These are phyloP conservation scores for Scaptomyza hsui DNA, from an alignment of 1,140 invertebrate species.

Conservation along the genomic window DNA sequence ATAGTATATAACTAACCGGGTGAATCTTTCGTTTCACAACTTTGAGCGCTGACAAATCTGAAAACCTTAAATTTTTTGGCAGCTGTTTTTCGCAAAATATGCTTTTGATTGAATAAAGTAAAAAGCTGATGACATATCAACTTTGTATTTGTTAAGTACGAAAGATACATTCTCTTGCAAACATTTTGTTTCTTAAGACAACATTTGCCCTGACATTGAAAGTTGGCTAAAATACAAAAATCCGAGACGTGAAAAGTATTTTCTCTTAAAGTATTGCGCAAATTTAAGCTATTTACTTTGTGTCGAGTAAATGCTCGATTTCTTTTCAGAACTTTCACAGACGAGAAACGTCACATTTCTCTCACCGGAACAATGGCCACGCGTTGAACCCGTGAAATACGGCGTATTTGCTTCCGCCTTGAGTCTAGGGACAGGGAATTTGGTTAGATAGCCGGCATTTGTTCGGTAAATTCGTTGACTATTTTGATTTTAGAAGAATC, in stretches of 20 bases:
- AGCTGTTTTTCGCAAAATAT: constrained; percentile 13
- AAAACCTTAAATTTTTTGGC: constrained; percentile 18
- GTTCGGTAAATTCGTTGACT: too few species aligned
- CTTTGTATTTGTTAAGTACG: not conserved
- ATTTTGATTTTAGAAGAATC: too few species aligned
- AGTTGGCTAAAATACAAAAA: constrained; percentile 42
- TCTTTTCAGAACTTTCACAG: not conserved
- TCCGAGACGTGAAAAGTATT: constrained; percentile 5
- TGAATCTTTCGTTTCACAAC: not conserved
- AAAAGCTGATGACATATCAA: constrained; percentile 51
- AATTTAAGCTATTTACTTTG: constrained; percentile 31
- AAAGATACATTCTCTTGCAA: not conserved
- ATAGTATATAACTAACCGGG: not conserved
- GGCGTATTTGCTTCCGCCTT: constrained; percentile 26
- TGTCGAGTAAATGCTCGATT: not conserved
- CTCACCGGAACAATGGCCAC: constrained; percentile 66
- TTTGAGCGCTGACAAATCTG: not conserved
- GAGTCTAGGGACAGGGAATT: not conserved
- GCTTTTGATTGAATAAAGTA: constrained; percentile 29
- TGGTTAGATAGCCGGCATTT: not conserved
- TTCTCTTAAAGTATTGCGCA: constrained; percentile 1
- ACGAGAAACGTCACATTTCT: constrained; percentile 50
- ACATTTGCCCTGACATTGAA: constrained; percentile 55
- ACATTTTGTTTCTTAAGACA: constrained; percentile 16
- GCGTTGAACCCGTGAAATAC: constrained; percentile 50